A percentile compares a stretch with the other conserved stretches of the same genome.
These are phyloP conservation scores for Temnothorax longispinosus DNA, from an alignment of 1,140 invertebrate species.

Conservation along the genomic window DNA sequence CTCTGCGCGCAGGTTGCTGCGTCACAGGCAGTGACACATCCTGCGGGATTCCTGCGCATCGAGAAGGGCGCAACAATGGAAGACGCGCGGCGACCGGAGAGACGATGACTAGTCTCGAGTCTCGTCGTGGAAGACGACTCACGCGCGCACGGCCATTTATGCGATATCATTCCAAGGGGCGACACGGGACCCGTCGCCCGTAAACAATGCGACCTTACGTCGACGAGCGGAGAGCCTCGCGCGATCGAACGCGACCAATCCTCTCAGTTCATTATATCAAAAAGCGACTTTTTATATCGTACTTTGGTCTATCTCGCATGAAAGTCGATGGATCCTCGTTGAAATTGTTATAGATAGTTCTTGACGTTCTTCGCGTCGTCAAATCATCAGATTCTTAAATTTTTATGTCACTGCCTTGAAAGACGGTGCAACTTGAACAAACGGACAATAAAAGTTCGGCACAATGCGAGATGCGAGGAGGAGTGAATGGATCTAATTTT, in stretches of 20 bases:
- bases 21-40: conserved; percentile 72
- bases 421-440: neutral
- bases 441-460: conserved; percentile 17
- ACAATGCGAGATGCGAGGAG: conserved; percentile 3
- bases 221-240: conserved; percentile 36
- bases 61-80: conserved; percentile 35
- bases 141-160: conserved; percentile 68
- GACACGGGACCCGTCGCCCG: conserved; percentile 68
- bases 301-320: neutral
- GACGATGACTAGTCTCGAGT: conserved; percentile 63
- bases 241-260: neutral
- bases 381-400: neutral
- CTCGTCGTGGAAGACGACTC: conserved; percentile 52
- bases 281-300: neutral
- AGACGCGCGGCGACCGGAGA: conserved; percentile 32
- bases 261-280: conserved; percentile 4
- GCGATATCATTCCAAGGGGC: conserved; percentile 70
- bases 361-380: neutral
- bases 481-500: conserved; percentile 35
- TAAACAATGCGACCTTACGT: conserved; percentile 72
- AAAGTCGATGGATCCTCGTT: neutral
- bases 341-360: conserved; percentile 3
- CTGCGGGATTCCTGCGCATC: conserved; percentile 63
- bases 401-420: neutral
- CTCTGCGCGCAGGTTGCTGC: conserved; percentile 68